These are phyloP conservation scores for Montipora capricornis DNA, from an alignment of 64 coral and sea anemone genomes.

Conservation along the genomic window DNA sequence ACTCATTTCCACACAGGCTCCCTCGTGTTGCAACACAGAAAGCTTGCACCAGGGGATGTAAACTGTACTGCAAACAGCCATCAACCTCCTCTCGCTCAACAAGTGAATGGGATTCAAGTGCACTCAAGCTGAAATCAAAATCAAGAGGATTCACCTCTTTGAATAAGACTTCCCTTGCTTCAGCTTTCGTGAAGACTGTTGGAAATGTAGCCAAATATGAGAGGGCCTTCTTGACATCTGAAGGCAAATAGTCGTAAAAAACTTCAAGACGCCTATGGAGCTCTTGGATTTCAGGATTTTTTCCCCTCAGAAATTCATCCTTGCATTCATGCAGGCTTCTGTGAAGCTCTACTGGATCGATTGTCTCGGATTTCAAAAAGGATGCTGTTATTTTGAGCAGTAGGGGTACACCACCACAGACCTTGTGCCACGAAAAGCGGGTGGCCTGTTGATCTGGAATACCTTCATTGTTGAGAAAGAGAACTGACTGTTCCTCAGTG, in stretches of 20 bases:
- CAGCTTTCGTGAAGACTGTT: slow-evolving; percentile 4
- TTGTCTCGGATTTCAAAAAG: not conserved
- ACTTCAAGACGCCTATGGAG: not conserved
- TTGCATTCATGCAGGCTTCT: slow-evolving; percentile 21
- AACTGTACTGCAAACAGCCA: not conserved
- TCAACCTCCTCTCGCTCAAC: not conserved
- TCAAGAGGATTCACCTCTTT: not conserved
- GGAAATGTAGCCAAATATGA: slow-evolving; percentile 46
- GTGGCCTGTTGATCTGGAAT: not conserved
- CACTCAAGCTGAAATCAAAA: not conserved
- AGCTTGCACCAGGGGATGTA: slow-evolving; percentile 46
- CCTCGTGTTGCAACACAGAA: not conserved
- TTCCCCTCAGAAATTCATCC: not conserved
- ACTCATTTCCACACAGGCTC: not conserved
- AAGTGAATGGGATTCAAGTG: slow-evolving; percentile 5
- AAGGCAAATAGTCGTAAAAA: slow-evolving; percentile 1
- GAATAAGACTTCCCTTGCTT: slow-evolving; percentile 33
- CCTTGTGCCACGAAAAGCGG: not conserved
- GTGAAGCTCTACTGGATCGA: slow-evolving; percentile 9
- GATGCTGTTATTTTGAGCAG: slow-evolving; percentile 34
- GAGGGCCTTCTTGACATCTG: slow-evolving; percentile 9
- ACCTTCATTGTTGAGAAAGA: not conserved
- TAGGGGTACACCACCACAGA: slow-evolving; percentile 56
- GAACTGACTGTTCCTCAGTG: not conserved
- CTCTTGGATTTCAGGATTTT: not conserved